phyloP scores from a whole-genome alignment of 2,797 vertebrate species.

The Onychomys arenicola region DNA sequence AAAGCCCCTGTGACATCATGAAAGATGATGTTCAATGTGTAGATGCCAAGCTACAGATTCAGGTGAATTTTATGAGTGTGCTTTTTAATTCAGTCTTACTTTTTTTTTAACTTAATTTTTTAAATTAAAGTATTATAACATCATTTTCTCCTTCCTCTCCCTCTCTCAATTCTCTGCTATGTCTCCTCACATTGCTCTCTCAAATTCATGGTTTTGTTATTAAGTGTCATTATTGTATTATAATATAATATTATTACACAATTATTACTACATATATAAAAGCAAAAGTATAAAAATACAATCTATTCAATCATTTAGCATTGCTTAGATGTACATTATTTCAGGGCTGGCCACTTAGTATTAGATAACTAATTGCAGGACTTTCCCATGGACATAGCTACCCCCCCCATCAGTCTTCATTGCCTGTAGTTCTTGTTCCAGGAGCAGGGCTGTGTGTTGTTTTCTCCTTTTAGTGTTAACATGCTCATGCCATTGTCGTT shows the following conservation, averaged over 20 bases:
- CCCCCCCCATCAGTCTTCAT: too few species aligned
- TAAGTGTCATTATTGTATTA: background rate
- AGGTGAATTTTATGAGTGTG: background rate
- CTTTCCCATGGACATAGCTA: too few species aligned
- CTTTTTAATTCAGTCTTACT: background rate
- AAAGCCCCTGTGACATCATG: background rate
- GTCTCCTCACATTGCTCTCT: background rate
- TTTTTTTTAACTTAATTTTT: background rate
- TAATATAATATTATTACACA: background rate
- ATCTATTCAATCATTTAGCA: background rate
- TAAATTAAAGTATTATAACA: background rate
- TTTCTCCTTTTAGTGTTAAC: background rate
- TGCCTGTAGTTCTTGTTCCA: background rate
- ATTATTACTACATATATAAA: background rate
- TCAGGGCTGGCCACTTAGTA: too few species aligned
- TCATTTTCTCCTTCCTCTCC: background rate
- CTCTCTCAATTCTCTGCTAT: background rate
- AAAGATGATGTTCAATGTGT: constrained; percentile 33
- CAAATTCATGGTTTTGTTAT: background rate
- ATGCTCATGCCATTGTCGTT: background rate
- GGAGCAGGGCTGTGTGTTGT: background rate
- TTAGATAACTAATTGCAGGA: fast-evolving
- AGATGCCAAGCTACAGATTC: background rate
- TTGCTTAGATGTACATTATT: background rate
- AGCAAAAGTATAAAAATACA: background rate